A percentile compares a stretch with the other conserved stretches of the same genome.
Conservation (phyloP, 2,113 vertebrate genomes). For the Coracopsis vasa region DNA sequence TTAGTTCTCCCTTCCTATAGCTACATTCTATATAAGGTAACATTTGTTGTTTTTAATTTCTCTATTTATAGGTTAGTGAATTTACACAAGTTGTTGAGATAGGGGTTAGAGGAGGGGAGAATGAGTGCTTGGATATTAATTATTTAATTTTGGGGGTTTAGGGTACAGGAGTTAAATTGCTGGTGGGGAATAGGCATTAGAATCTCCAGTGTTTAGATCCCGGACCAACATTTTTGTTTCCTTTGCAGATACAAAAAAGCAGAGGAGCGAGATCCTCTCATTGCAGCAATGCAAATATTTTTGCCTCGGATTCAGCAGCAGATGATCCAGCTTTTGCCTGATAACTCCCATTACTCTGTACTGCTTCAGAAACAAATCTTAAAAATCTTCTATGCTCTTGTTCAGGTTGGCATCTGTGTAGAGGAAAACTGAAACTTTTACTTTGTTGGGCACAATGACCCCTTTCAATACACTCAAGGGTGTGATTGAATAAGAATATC, state of each 20-base stretch:
- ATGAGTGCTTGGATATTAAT: neutral
- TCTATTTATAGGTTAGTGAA: neutral
- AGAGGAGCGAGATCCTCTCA: conserved; percentile 90
- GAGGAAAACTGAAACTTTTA: neutral
- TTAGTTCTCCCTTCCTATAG: neutral
- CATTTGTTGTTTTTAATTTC: neutral
- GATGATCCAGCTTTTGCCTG: conserved; percentile 86
- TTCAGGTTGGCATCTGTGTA: conserved; percentile 82
- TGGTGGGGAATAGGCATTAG: neutral
- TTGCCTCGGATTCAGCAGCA: conserved; percentile 92
- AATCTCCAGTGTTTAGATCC: neutral
- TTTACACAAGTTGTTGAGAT: neutral
- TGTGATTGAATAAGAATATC: neutral
- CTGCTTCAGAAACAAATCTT: conserved; percentile 97
- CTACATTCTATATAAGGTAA: neutral
- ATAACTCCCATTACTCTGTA: conserved; percentile 90
- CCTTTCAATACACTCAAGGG: neutral
- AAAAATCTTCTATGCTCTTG: conserved; percentile 95
- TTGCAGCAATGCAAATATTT: conserved; percentile 97
- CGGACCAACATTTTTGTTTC: conserved; percentile 30
- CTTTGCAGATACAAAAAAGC: conserved; percentile 89
- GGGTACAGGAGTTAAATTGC: neutral
- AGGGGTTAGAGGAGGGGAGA: neutral
- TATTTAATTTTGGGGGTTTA: neutral
- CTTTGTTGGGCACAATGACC: neutral